Evolutionary conservation across 1,140 invertebrate species (phyloP).

Genomic region (Drosophila ogumai): DNA sequence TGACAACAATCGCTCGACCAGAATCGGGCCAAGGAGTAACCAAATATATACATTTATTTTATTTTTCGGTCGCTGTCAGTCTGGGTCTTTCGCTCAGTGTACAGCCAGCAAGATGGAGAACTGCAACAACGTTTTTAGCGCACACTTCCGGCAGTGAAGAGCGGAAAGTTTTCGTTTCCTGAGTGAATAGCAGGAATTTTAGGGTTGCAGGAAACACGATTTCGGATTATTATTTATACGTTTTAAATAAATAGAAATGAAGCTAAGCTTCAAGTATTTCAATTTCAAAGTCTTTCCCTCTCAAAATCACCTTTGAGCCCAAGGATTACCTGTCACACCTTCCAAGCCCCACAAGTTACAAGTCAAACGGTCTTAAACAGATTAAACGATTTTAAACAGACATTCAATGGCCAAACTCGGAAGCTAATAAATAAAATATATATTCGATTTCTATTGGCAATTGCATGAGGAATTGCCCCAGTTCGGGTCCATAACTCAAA

Average conservation of each 20-base stretch:
- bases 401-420: background rate
- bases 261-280: too few species aligned
- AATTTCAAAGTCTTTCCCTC: too few species aligned
- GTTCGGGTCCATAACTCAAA: conserved; percentile 26
- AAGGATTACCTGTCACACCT: conserved; percentile 2
- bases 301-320: background rate
- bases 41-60: conserved; percentile 5
- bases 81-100: conserved; percentile 12
- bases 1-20: conserved; percentile 43
- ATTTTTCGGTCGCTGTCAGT: background rate
- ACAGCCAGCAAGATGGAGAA: background rate
- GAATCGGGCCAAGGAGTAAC: conserved; percentile 35
- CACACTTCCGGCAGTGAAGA: conserved; percentile 23
- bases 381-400: conserved; percentile 4
- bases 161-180: conserved; percentile 21
- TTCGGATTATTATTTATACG: background rate
- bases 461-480: conserved; percentile 8
- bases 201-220: conserved; percentile 5
- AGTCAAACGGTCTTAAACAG: conserved; percentile 3
- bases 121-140: conserved; percentile 13
- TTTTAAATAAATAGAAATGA: background rate
- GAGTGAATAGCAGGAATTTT: background rate
- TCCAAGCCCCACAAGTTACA: background rate
- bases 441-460: conserved; percentile 13
- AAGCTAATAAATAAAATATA: conserved; percentile 4